Evolutionary conservation across 2,113 vertebrate species (phyloP), one percentile per base, ranked within the genome.

Genomic region (Thermophis baileyi): DNA sequence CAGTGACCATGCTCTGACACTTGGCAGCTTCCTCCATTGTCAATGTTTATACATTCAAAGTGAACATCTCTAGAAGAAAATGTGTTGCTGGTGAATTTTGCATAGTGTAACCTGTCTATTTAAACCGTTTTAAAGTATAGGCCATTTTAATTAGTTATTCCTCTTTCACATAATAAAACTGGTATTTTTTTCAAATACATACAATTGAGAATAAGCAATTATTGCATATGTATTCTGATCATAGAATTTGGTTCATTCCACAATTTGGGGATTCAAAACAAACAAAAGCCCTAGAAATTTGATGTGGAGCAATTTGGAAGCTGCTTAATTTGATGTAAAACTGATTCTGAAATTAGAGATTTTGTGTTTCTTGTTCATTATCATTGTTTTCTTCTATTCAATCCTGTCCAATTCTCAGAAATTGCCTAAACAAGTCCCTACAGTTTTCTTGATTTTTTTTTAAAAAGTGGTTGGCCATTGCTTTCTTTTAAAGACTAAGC

Each of bases 191-290:
- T 89, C 91, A 94, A 89, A 54, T 54, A 54, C 16, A 93, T 93
- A 94, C 93, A 93, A 94, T 90, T 93, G 54, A 94, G 51, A 20
- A 57, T 90, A 92, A 93, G 91, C 95, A 96, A 95, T 94, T 94
- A 88, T 10, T 49, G 9, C 24, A 60, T 60, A 60, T 24, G 8
- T 60, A 27, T 24, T 60, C 57, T 60, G 22, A 60, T 60, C 57
- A 60, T 60, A 60, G 25, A 27, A 60, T 60, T 60, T 60, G 57
- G 57, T 27, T 60, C 25, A 27, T 60, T 10, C 25, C 9, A 27
- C 25, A 60, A 60, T 8, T 10, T 27, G 24, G 6, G 8, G 57
- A 57, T 60, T 60, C 24, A 60, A 24, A 60, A 60, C 57, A 57
- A 57, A 57, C 22, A 27, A 60, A 27, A 60, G 57, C 60, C 9